Evolutionary conservation across 2,797 vertebrate genomes (phyloP), one percentile per base, ranked within the genome.

Genomic region (Alcedo atthis): DNA sequence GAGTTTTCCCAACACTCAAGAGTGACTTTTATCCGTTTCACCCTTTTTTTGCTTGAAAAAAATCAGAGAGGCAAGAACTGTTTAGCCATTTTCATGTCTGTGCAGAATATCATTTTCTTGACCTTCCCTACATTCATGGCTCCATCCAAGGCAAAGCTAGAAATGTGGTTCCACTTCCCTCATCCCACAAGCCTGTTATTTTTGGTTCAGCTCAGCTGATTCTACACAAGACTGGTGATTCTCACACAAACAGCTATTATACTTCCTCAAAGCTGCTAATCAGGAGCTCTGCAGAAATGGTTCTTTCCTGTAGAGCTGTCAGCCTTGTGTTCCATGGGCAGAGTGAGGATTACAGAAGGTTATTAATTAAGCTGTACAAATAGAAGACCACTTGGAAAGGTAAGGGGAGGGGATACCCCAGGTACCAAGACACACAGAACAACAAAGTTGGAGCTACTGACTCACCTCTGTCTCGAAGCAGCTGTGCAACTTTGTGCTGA

Each of bases 401-500:
- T 33, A 68, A 75, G 11, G 24, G 7, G 15, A 67, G n/a, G 9
- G 57, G 15, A 58, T 70, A 6, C 24, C n/a, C 24, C 28, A 42
- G 12, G 22, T 37, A 66, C 16, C 42, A 37, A 57, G 45, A 51
- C 28, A 67, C 12, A 64, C 2, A 30, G 46, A 69, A 67, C 7
- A 2, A 37, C 61, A 45, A 28, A 83, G 12, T 26, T 3, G 2
- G 22, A 61, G n/a, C 64, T 66, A 33, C 43, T 55, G 40, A 62
- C 89, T 92, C 97, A 99, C 99, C 99, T 94, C 91, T 98, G 96
- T 99, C 99, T 89, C 87, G 96, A 63, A 99, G 98, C 81, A 99
- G 97, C 80, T 98, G 98, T 15, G 98, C 98, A 78, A 99, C 97
- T 97, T 99, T 98, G 96, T 98, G 94, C 96, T 99, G 99, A 11